A percentile compares a stretch with the other conserved stretches of the same genome.
phyloP scores from a whole-genome alignment of 23 tunicate genomes.

The Pegea sp. region DNA sequence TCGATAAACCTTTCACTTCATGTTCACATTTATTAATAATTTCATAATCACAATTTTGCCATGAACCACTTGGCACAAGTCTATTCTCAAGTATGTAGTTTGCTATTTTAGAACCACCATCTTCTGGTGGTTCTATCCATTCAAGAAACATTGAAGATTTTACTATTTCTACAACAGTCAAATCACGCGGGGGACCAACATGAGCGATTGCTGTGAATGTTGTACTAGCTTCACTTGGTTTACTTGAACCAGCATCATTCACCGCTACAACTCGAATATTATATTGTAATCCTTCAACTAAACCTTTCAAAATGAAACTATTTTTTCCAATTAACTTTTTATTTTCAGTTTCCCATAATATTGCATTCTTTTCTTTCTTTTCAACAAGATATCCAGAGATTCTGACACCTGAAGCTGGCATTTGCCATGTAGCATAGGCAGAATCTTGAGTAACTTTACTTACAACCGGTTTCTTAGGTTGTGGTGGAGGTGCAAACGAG shows the following conservation, averaged over 20 bases:
- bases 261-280: conserved; percentile 24
- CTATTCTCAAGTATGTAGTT: conserved; percentile 60
- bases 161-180: conserved; percentile 33
- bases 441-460: conserved; percentile 7
- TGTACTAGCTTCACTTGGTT: conserved; percentile 15
- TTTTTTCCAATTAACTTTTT: neutral
- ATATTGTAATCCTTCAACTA: conserved; percentile 30
- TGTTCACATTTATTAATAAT: conserved; percentile 1
- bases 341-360: conserved; percentile 26
- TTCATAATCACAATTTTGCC: conserved; percentile 59
- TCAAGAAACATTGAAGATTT: conserved; percentile 23
- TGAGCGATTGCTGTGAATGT: conserved; percentile 4
- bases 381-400: conserved; percentile 27
- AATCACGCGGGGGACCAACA: conserved; percentile 21
- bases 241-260: conserved; percentile 27
- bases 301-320: conserved; percentile 4
- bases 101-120: conserved; percentile 96
- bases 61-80: conserved; percentile 77
- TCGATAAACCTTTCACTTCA: conserved; percentile 70
- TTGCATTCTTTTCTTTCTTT: conserved; percentile 26
- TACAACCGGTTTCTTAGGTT: conserved; percentile 13
- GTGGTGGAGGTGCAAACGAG: conserved; percentile 10
- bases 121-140: conserved; percentile 74
- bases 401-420: conserved; percentile 18
- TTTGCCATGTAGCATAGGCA: conserved; percentile 16